Conservation (phyloP, 2,113 vertebrate species). For the Stegostoma tigrinum region DNA sequence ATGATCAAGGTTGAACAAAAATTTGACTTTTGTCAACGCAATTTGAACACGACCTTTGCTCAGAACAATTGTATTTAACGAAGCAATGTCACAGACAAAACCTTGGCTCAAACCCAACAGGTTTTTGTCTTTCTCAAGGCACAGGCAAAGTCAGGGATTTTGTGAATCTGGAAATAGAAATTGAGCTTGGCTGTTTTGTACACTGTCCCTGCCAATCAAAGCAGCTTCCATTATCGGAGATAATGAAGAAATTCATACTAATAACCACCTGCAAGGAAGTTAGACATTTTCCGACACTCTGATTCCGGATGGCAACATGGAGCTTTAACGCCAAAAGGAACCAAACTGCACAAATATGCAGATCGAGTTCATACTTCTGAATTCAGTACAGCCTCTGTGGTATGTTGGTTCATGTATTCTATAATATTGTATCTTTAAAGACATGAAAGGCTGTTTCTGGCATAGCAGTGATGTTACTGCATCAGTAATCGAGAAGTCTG, state of each 20-base stretch:
- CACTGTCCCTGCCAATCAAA: not conserved
- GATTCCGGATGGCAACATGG: not conserved
- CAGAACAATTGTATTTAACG: not conserved
- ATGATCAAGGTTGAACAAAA: not conserved
- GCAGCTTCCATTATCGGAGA: not conserved
- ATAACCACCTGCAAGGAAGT: not conserved
- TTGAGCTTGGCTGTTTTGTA: not conserved
- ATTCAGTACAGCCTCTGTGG: not conserved
- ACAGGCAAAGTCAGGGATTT: not conserved
- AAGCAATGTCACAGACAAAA: not conserved
- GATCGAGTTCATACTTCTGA: not conserved
- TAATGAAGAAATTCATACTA: not conserved
- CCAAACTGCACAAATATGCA: not conserved
- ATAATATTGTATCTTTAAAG: not conserved
- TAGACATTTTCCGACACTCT: not conserved
- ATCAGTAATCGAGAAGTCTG: not conserved
- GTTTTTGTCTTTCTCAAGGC: constrained; percentile 3
- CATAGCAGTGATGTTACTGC: not conserved
- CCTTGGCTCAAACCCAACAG: constrained; percentile 6
- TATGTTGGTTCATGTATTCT: not conserved
- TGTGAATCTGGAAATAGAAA: not conserved
- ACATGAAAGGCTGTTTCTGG: not conserved
- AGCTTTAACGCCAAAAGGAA: not conserved
- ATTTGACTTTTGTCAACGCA: no score
- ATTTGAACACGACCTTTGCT: not conserved